Percentiles rank a stretch among this genome's conserved stretches.
These are phyloP conservation scores for Carduelis carduelis DNA, from an alignment of 2,797 vertebrate species.

Conservation along the genomic window DNA sequence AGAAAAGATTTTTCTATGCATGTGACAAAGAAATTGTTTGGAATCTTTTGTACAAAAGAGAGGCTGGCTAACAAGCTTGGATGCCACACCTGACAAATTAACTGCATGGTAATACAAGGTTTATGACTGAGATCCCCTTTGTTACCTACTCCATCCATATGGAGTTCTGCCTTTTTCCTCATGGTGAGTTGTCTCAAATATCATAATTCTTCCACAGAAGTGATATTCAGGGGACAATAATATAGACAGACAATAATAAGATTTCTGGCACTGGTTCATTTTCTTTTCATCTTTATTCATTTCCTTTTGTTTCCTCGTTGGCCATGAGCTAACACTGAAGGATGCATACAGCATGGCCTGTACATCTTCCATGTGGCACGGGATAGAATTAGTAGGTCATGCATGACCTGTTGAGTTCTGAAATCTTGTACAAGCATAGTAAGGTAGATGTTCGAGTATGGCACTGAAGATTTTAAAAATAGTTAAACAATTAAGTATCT, in stretches of 20 bases:
- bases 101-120: not conserved
- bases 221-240: not conserved
- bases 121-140: not conserved
- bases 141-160: not conserved
- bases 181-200: not conserved
- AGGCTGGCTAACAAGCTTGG: not conserved
- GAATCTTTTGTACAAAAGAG: not conserved
- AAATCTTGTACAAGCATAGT: not conserved
- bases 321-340: not conserved
- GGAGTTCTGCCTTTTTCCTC: not conserved
- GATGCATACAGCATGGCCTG: not conserved
- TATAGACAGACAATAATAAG: not conserved
- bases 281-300: not conserved
- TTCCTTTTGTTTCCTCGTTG: not conserved
- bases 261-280: not conserved
- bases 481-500: not conserved
- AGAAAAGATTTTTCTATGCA: not conserved
- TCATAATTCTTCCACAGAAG: not conserved
- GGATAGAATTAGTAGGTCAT: not conserved
- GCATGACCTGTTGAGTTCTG: not conserved
- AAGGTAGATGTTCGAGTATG: not conserved
- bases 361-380: not conserved
- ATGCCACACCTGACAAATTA: not conserved
- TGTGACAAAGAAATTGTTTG: not conserved
- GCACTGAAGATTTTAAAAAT: not conserved